Conservation (phyloP, 1,140 invertebrate species). For the Scylla paramamosain region DNA sequence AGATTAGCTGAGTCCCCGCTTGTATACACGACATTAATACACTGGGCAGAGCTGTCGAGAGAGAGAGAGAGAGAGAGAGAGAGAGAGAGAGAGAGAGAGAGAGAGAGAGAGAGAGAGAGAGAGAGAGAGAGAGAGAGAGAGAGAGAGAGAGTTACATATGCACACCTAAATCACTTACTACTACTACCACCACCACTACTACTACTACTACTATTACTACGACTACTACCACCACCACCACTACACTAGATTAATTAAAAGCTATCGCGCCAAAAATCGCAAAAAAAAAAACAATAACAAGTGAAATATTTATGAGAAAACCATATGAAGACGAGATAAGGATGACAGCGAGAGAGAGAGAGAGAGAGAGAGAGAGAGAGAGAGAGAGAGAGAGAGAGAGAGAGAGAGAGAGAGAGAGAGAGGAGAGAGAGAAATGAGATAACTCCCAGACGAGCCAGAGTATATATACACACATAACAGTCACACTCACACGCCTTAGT, state of each 20-base stretch:
- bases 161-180: no score
- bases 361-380: not conserved
- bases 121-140: constrained; percentile 20
- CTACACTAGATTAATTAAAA: not conserved
- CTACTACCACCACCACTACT: no score
- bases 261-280: no score
- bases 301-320: not conserved
- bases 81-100: constrained; percentile 20
- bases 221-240: not conserved
- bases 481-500: not conserved
- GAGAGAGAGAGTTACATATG: not conserved
- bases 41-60: not conserved
- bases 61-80: constrained; percentile 20
- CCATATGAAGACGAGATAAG: not conserved
- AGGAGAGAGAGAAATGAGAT: not conserved
- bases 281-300: not conserved
- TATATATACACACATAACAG: constrained; percentile 24
- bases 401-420: constrained; percentile 11
- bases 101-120: not conserved
- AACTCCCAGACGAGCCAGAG: not conserved
- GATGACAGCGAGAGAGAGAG: not conserved
- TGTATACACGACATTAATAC: not conserved
- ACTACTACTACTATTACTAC: no score
- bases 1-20: not conserved
- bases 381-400: not conserved